Percentiles rank a stretch among this genome's conserved stretches.
Conservation (phyloP, 2,888 invertebrate species). For the Bombylius discolor region DNA sequence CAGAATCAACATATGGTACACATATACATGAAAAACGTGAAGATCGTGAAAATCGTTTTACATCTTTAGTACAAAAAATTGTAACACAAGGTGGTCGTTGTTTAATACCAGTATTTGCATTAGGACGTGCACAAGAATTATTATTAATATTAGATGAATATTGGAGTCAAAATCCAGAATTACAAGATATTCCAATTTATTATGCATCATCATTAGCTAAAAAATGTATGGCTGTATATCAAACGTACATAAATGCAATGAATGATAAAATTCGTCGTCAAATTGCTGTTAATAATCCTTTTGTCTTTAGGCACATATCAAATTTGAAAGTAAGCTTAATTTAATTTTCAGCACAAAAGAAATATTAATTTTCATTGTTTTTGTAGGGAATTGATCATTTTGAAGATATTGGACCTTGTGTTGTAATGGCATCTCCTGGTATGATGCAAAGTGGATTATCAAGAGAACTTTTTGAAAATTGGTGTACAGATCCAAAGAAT, state of each 20-base stretch:
- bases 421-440: slow-evolving; percentile 98
- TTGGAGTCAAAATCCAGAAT: slow-evolving; percentile 61
- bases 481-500: slow-evolving; percentile 97
- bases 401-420: slow-evolving; percentile 98
- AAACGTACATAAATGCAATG: slow-evolving; percentile 99
- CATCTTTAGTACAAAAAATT: slow-evolving; percentile 85
- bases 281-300: slow-evolving; percentile 96
- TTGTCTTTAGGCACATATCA: slow-evolving; percentile 95
- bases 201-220: slow-evolving; percentile 98
- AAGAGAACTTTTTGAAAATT: slow-evolving; percentile 92
- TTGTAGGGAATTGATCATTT: slow-evolving; percentile 85
- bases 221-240: slow-evolving; percentile 99
- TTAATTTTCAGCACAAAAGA: not conserved
- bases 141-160: slow-evolving; percentile 93
- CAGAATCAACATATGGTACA: slow-evolving; percentile 97
- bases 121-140: slow-evolving; percentile 93
- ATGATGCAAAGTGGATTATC: slow-evolving; percentile 99
- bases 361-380: not conserved
- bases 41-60: slow-evolving; percentile 89
- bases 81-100: slow-evolving; percentile 95
- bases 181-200: slow-evolving; percentile 98
- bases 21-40: slow-evolving; percentile 98
- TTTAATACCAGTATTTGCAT: slow-evolving; percentile 95
- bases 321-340: slow-evolving; percentile 51
- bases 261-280: slow-evolving; percentile 93